These are phyloP conservation scores for Oreochromis aureus DNA, from an alignment of 2,113 vertebrate genomes.

Conservation along the genomic window DNA sequence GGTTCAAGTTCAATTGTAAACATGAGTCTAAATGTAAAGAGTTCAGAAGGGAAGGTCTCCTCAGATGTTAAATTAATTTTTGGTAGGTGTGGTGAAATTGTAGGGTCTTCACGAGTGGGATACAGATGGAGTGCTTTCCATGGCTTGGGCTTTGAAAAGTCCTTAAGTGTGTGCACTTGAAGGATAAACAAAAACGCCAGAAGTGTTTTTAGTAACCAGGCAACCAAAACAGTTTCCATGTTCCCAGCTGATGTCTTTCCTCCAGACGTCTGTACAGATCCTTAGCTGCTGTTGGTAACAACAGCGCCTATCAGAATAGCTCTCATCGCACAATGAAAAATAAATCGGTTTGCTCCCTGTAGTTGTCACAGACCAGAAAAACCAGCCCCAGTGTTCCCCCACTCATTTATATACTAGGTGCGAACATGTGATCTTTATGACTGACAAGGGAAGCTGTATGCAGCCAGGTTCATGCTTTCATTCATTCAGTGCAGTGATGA, in stretches of 20 bases:
- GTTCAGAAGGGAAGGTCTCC: not conserved
- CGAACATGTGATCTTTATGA: not conserved
- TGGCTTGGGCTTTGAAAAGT: not conserved
- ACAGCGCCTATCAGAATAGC: not conserved
- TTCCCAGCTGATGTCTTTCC: not conserved
- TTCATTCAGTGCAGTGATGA: not conserved
- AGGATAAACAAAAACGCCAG: not conserved
- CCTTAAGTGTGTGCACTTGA: not conserved
- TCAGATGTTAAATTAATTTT: not conserved
- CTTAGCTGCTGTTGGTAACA: not conserved
- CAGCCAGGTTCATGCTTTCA: not conserved
- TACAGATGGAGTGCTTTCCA: not conserved
- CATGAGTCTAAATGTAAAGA: not conserved
- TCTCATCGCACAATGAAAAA: not conserved
- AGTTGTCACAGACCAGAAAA: not conserved
- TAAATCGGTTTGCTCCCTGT: not conserved
- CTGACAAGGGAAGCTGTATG: not conserved
- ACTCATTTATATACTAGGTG: not conserved
- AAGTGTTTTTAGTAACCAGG: constrained; percentile 10
- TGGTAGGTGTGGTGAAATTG: not conserved
- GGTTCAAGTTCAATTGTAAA: not conserved
- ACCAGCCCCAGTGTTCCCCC: not conserved
- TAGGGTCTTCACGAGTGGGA: not conserved
- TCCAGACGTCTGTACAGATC: not conserved
- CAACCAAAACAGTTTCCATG: not conserved